Evolutionary conservation across 2,888 invertebrate species (phyloP).

Genomic region (Pollenia amentaria): DNA sequence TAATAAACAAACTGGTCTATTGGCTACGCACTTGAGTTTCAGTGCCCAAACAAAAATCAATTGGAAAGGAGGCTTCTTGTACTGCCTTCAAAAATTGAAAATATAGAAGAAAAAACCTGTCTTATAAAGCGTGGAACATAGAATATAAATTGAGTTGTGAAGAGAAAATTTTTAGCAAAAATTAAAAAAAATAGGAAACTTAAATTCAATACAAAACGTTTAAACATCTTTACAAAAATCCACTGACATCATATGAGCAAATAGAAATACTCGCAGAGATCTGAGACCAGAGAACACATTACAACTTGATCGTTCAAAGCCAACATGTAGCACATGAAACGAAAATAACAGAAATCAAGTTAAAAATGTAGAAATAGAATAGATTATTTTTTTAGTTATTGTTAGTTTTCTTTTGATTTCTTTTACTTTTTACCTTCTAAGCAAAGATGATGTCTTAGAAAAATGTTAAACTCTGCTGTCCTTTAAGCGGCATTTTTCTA

Average conservation of each 20-base stretch:
- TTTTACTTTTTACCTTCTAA: conserved; percentile 8
- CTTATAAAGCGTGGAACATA: not conserved
- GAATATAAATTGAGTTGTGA: conserved; percentile 68
- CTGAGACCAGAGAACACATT: not conserved
- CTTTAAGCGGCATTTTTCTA: conserved; percentile 69
- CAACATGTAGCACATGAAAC: no score
- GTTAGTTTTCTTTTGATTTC: not conserved
- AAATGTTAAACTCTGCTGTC: conserved; percentile 46
- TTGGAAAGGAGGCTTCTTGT: conserved; percentile 3
- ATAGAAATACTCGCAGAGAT: not conserved
- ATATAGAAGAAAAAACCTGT: not conserved
- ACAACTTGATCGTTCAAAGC: not conserved
- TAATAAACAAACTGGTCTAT: conserved; percentile 23
- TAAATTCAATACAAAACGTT: conserved; percentile 17
- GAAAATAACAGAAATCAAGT: conserved; percentile 4
- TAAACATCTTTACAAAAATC: conserved; percentile 16
- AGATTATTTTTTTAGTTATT: not conserved
- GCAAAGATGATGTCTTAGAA: conserved; percentile 60
- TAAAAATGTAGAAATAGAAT: not conserved
- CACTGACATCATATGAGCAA: conserved; percentile 8
- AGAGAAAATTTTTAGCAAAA: conserved; percentile 23
- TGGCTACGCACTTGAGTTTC: not conserved
- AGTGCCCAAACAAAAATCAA: not conserved
- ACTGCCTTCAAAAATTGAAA: not conserved
- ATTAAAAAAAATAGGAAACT: not conserved